phyloP scores from a whole-genome alignment of 1,140 invertebrate species.

The Hylaeus anthracinus region DNA sequence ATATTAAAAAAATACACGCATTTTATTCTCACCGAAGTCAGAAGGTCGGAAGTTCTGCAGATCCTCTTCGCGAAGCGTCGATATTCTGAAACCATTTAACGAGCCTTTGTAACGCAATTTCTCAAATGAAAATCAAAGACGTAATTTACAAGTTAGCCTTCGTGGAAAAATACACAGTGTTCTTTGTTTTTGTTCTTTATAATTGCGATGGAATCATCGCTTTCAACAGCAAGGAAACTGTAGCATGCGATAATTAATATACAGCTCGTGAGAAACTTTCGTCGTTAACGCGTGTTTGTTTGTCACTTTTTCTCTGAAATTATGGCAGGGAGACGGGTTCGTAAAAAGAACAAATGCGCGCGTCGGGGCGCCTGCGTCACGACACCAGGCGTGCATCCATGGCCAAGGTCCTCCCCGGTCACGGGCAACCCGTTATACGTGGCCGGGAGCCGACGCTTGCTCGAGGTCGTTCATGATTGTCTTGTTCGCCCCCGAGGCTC shows the following conservation, averaged over 20 bases:
- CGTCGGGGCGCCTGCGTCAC: conserved; percentile 51
- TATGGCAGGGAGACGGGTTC: not conserved
- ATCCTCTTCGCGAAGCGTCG: no score
- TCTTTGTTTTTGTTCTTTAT: no score
- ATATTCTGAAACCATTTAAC: no score
- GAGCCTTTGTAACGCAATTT: no score
- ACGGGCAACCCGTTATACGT: conserved; percentile 72
- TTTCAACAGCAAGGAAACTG: not conserved
- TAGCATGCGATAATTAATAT: not conserved
- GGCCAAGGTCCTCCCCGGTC: conserved; percentile 77
- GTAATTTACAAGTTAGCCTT: no score
- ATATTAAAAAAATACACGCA: no score
- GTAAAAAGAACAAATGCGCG: conserved; percentile 21
- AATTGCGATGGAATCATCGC: no score
- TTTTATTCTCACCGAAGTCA: no score
- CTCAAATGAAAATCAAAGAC: no score
- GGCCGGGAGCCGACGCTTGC: conserved; percentile 52
- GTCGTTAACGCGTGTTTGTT: not conserved
- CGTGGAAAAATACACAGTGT: no score
- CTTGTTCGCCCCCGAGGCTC: conserved; percentile 28
- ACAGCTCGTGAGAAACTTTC: not conserved
- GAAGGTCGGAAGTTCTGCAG: no score
- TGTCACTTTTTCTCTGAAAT: conserved; percentile 8
- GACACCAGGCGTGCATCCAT: conserved; percentile 65
- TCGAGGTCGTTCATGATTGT: conserved; percentile 54